These are phyloP conservation scores for Pterophyllum scalare DNA, from an alignment of 2,113 vertebrate genomes.

Conservation along the genomic window DNA sequence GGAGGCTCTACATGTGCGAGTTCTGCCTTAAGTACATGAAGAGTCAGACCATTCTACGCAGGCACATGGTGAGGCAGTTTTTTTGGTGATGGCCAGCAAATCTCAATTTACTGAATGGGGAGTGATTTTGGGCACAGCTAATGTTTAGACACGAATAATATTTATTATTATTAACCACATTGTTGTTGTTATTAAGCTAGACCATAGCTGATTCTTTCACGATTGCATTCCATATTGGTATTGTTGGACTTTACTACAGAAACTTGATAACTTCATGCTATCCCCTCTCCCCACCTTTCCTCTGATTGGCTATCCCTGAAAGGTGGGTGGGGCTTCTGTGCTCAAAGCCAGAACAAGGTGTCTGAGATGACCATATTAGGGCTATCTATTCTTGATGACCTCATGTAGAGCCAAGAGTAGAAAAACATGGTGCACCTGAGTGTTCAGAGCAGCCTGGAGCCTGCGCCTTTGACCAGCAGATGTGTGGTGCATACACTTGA, in stretches of 20 bases:
- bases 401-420: neutral
- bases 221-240: neutral
- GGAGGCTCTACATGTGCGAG: constrained; percentile 98
- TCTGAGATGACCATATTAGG: neutral
- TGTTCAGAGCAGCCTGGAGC: neutral
- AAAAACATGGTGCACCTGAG: neutral
- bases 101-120: too few species aligned
- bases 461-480: neutral
- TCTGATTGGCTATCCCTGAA: neutral
- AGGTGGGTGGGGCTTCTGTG: neutral
- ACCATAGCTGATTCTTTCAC: neutral
- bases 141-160: rapidly evolving
- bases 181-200: rapidly evolving
- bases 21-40: constrained; percentile 99
- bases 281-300: neutral
- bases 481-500: neutral
- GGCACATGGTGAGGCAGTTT: constrained; percentile 87
- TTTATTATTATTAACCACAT: rapidly evolving
- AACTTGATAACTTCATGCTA: neutral
- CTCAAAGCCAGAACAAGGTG: neutral
- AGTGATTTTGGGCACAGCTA: too few species aligned
- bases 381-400: neutral
- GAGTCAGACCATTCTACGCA: constrained; percentile 94
- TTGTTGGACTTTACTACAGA: neutral
- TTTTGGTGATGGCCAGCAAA: too few species aligned